Conservation (phyloP, 2,113 vertebrate species). For the Lates calcarifer region DNA sequence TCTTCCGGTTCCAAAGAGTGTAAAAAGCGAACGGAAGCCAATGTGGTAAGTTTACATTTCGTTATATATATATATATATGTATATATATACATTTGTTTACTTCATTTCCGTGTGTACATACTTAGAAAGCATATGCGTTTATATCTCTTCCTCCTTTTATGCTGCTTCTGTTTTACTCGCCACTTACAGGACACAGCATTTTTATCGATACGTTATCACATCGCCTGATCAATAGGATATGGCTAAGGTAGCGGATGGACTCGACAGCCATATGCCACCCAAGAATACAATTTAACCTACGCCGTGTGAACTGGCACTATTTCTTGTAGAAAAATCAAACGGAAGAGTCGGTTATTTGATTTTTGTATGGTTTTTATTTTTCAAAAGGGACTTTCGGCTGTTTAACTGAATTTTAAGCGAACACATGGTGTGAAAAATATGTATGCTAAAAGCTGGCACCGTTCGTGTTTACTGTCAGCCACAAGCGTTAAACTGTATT, state of each 20-base stretch:
- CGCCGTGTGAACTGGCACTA: background rate
- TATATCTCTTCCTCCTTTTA: background rate
- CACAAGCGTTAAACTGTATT: background rate
- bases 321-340: background rate
- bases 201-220: conserved; percentile 58
- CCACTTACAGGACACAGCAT: background rate
- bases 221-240: conserved; percentile 55
- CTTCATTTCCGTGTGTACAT: background rate
- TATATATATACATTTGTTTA: background rate
- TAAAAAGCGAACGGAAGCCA: conserved; percentile 82
- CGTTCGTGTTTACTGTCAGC: background rate
- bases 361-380: background rate
- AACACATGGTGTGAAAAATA: background rate
- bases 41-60: conserved; percentile 79
- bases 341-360: background rate
- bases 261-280: conserved; percentile 41
- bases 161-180: background rate
- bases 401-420: background rate
- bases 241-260: conserved; percentile 49
- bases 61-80: conserved; percentile 10
- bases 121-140: background rate
- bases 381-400: fast-evolving
- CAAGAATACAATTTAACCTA: background rate
- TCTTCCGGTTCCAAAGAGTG: conserved; percentile 84
- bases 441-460: background rate